A percentile compares a stretch with the other conserved stretches of the same genome.
These are phyloP conservation scores for Actenoides lindsayi DNA, from an alignment of 2,113 vertebrate species.

Conservation along the genomic window DNA sequence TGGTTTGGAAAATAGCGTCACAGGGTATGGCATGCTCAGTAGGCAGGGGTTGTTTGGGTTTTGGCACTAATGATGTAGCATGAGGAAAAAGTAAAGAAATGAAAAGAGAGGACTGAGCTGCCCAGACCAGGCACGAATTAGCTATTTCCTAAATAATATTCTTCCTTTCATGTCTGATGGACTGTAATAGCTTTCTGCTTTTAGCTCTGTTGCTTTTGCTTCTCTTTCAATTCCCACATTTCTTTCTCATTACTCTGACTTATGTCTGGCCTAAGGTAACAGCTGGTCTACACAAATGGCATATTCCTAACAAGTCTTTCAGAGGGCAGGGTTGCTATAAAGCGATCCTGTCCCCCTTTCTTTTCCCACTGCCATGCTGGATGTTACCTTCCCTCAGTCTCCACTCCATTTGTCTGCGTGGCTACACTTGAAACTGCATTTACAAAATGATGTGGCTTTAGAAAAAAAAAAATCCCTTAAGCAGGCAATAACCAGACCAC, in stretches of 20 bases:
- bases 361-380: not conserved
- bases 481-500: not conserved
- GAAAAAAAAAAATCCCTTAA: not conserved
- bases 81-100: not conserved
- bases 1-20: not conserved
- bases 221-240: constrained; percentile 28
- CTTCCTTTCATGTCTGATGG: constrained; percentile 20
- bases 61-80: not conserved
- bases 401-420: not conserved
- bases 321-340: not conserved
- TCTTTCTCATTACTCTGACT: constrained; percentile 41
- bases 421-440: not conserved
- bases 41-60: not conserved
- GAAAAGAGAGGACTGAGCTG: not conserved
- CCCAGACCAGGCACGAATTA: not conserved
- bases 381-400: not conserved
- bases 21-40: not conserved
- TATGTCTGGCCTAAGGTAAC: not conserved
- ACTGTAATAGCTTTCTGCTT: not conserved
- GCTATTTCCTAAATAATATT: constrained; percentile 51
- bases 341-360: not conserved
- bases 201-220: constrained; percentile 34
- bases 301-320: not conserved
- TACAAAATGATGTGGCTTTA: not conserved
- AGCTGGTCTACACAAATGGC: constrained; percentile 1